These are phyloP conservation scores for Sterna hirundo DNA, from an alignment of 2,113 vertebrate genomes.

Conservation along the genomic window DNA sequence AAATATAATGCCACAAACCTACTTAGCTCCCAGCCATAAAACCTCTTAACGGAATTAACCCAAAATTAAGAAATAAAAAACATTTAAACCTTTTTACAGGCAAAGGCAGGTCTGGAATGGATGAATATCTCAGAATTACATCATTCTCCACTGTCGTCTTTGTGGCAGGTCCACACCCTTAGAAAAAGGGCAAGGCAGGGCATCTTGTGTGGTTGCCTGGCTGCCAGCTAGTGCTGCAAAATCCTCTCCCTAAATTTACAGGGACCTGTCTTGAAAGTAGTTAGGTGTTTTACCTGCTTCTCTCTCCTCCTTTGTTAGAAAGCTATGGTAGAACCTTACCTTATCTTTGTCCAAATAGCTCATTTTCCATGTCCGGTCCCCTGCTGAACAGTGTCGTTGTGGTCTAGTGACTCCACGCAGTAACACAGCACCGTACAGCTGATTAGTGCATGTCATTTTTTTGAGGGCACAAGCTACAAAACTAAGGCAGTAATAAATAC, in stretches of 20 bases:
- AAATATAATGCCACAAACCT: not conserved
- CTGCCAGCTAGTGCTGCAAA: not conserved
- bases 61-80: not conserved
- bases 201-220: not conserved
- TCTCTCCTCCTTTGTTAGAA: not conserved
- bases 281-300: not conserved
- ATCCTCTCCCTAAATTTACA: not conserved
- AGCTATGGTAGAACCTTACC: not conserved
- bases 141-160: not conserved
- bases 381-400: not conserved
- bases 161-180: not conserved
- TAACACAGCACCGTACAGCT: not conserved
- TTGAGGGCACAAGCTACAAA: not conserved
- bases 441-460: not conserved
- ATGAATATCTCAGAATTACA: not conserved
- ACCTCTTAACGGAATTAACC: not conserved
- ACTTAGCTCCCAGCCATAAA: not conserved
- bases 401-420: not conserved
- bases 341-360: not conserved
- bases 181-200: not conserved
- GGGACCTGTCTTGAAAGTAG: not conserved
- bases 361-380: not conserved
- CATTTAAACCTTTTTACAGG: slow-evolving; percentile 10
- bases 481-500: not conserved
- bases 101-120: not conserved